These are phyloP conservation scores for Coronaproctus castanopsis DNA, from an alignment of 2,888 invertebrate species.

Conservation along the genomic window DNA sequence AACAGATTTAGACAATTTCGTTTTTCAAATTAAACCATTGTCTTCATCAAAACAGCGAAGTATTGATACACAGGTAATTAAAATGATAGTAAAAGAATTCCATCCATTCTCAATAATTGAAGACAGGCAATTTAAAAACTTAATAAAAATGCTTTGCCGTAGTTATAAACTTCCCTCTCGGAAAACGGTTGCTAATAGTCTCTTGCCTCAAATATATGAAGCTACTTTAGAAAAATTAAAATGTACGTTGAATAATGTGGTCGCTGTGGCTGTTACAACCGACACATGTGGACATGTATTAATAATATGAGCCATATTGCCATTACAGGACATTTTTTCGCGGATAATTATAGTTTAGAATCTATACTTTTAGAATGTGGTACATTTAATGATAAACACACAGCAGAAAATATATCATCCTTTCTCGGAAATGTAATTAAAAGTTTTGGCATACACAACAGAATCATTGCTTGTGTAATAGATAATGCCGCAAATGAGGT, in stretches of 20 bases:
- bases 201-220: too few relatives aligned
- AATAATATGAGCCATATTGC: conserved; percentile 6
- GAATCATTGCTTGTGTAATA: not conserved
- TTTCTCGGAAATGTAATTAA: not conserved
- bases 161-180: too few relatives aligned
- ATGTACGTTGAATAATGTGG: conserved; percentile 1
- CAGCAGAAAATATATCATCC: not conserved
- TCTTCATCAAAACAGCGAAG: too few relatives aligned
- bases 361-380: conserved; percentile 4
- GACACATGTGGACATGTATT: conserved; percentile 6
- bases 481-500: not conserved
- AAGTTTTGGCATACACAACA: not conserved
- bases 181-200: too few relatives aligned
- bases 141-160: too few relatives aligned
- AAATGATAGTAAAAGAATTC: too few relatives aligned
- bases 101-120: too few relatives aligned
- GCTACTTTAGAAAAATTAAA: too few relatives aligned
- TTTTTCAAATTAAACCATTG: too few relatives aligned
- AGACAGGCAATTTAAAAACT: too few relatives aligned
- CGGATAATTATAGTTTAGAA: not conserved
- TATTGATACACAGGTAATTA: too few relatives aligned
- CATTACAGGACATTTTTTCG: conserved; percentile 4
- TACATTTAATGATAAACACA: conserved; percentile 17
- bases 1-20: too few relatives aligned
- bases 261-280: conserved; percentile 6